Base-by-base conservation (phyloP, 2,888 invertebrate genomes). In the Euproctis similis region DNA sequence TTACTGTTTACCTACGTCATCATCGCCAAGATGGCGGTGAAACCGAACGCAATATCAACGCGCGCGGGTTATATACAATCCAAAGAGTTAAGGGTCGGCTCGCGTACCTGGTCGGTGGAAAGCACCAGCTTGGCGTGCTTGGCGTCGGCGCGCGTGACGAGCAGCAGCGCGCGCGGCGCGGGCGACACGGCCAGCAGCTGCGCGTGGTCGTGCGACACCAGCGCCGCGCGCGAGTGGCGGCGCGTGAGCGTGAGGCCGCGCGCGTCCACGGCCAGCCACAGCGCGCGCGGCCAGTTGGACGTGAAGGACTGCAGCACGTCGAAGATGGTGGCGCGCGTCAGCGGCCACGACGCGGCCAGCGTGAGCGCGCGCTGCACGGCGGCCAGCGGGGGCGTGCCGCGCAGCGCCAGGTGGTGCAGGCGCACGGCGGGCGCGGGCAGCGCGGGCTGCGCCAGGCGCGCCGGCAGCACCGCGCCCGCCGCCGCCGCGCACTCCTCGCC, bases 231-330 rank as follows among this genome's bases (percentile, higher is more conserved):
- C 8, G 95, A 92, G 31, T 94, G 90, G 60, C 94, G 93, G 53
- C 97, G 95, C 53, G 97, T 84, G 39, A 97, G 82, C 68, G 97
- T 96, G 36, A 97, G 88, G 10, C 97, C 97, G 53, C 89, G 90
- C 70, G 96, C 96, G 77, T 97, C 96, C 28, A 97, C 94, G 12
- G 95, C 96, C 48, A 97, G 82, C 95, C 97, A 96, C 24, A 97
- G 84, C 22, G 93, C 90, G 58, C 96, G 89, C 13, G 97, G 97
- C 94, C 97, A 96, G 74, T 95, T 95, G 12, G 96, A 96, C 8
- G 97, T 96, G 70, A 96, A 97, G 7, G 95, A 94, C 92, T 97
- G 97, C 91, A 95, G 94, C 21, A 97, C 97, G 70, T 97, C 96
- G 67, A 95, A 97, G 58, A 97, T 93, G 25, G 96, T 96, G 8